A percentile compares a stretch with the other conserved stretches of the same genome.
phyloP scores from a whole-genome alignment of 2,888 invertebrate genomes.

The Machimus atricapillus region DNA sequence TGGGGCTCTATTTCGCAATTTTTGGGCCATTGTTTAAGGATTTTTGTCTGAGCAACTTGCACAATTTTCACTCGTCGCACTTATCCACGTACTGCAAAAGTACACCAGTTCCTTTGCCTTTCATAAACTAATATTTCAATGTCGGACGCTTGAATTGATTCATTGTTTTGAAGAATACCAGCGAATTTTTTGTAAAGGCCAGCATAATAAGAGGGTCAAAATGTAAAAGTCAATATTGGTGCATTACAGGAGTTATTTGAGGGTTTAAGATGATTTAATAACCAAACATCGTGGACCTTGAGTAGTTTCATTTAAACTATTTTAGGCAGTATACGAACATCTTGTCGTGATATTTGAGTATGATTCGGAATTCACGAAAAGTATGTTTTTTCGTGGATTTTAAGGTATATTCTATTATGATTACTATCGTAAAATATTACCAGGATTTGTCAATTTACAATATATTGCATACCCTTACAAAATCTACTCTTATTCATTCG shows the following conservation, averaged over 20 bases:
- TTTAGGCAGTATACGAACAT: not conserved
- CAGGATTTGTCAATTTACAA: no score
- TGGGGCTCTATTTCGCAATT: not conserved
- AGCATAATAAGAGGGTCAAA: not conserved
- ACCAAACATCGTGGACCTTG: not conserved
- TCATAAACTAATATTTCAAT: slow-evolving; percentile 31
- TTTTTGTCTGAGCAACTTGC: slow-evolving; percentile 19
- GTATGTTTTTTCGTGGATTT: not conserved
- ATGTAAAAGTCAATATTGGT: not conserved
- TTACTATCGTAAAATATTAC: not conserved
- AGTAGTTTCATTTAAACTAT: not conserved
- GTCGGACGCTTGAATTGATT: not conserved
- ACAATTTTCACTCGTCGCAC: slow-evolving; percentile 7
- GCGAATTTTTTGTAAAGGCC: not conserved
- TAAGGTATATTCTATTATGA: not conserved
- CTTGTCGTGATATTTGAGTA: not conserved
- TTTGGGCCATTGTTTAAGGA: slow-evolving; percentile 7
- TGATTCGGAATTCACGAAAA: not conserved
- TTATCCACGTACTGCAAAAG: not conserved
- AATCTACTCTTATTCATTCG: no score
- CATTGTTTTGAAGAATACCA: not conserved
- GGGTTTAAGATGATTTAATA: not conserved
- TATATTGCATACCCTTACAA: no score
- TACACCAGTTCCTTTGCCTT: not conserved
- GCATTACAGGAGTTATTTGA: not conserved